Base-by-base conservation (phyloP, 2,888 invertebrate species). In the Poecilus cupreus region DNA sequence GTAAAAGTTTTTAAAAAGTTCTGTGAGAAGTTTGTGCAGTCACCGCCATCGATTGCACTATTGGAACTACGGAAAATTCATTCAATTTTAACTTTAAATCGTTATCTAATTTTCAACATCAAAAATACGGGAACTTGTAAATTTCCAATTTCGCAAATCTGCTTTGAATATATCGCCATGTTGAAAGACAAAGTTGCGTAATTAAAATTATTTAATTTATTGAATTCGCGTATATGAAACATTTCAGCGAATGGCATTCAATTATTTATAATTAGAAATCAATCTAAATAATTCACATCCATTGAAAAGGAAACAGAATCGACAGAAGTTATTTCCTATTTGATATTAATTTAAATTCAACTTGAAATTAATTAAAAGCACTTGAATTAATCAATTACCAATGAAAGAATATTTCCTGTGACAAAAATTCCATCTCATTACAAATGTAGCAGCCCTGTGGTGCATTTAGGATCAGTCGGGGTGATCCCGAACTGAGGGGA, bases 251-350 rank as follows among this genome's bases (percentile, higher is more conserved):
- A 43, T 60, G n/a, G 26, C 60, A 60, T 60, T 60, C 60, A 60
- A 43, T 43, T 43, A 43, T 60, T 60, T 60, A 60, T 60, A 60
- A 60, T 60, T 60, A 60, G 60, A 60, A 60, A 60, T 60, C 60
- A 60, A 60, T 60, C 60, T 60, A 60, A 43, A 43, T 43, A 43
- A 60, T 60, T 60, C 60, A 24, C 60, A 20, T 11, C 16, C 70
- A 43, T 18, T 43, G 72, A 24, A 72, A 46, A 60, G 26, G 22
- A 72, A 22, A 60, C 26, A 24, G 26, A 13, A n/a, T 20, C 37
- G 70, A 70, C 18, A 18, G 39, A 43, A 8, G 18, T 16, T 37
- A 60, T 16, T 37, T 39, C 70, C 20, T 46, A 72, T 72, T 39
- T 72, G 46, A 39, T 46, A 20, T 39, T 57, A n/a, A 57, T 57